These are phyloP conservation scores for Ips typographus DNA, from an alignment of 1,140 invertebrate genomes.

Conservation along the genomic window DNA sequence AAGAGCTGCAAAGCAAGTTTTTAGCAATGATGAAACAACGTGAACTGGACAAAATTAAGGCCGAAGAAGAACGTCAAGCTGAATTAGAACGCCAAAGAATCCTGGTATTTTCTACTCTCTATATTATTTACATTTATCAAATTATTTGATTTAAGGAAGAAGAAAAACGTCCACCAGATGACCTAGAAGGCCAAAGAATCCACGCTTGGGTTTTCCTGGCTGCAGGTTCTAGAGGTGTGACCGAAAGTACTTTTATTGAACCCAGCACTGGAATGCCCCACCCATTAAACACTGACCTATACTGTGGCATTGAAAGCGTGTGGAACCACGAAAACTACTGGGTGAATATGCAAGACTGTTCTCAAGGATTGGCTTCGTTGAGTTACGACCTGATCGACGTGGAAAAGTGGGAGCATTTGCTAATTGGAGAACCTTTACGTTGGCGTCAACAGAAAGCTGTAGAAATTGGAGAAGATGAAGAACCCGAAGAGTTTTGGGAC, in stretches of 20 bases:
- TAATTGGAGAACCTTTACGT: conserved; percentile 64
- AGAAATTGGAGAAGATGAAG: conserved; percentile 56
- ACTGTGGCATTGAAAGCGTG: conserved; percentile 77
- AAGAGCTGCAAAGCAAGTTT: conserved; percentile 67
- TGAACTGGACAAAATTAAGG: conserved; percentile 55
- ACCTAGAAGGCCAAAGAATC: conserved; percentile 70
- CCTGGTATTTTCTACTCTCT: conserved; percentile 37
- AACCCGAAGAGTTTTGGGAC: conserved; percentile 52
- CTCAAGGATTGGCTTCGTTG: conserved; percentile 51
- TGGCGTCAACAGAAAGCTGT: conserved; percentile 48
- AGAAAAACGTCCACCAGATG: conserved; percentile 70
- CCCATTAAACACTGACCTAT: conserved; percentile 61
- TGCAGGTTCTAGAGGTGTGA: conserved; percentile 59
- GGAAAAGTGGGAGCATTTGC: conserved; percentile 68
- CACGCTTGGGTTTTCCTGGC: conserved; percentile 82
- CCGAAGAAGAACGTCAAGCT: conserved; percentile 45
- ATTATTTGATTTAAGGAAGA: conserved; percentile 56
- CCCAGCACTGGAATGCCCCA: conserved; percentile 70
- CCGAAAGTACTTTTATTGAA: conserved; percentile 78
- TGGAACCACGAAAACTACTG: conserved; percentile 91
- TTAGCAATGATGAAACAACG: conserved; percentile 58
- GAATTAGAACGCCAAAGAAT: conserved; percentile 53
- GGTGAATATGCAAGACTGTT: conserved; percentile 68
- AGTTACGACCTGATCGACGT: conserved; percentile 63
- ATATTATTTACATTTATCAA: not conserved